phyloP scores from a whole-genome alignment of 1,140 invertebrate species.

The Dermatophagoides farinae region DNA sequence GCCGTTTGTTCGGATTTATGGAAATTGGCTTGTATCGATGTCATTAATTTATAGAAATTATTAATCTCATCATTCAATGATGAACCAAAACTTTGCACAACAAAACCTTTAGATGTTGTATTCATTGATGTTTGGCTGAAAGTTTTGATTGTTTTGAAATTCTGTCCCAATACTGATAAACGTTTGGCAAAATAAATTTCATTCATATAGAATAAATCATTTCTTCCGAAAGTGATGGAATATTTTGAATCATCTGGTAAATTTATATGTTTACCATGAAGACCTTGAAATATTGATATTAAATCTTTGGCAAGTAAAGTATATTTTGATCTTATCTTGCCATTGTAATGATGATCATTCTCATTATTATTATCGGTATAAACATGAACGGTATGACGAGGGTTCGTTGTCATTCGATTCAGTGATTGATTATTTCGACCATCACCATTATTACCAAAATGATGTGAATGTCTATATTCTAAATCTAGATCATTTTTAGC shows the following conservation, averaged over 20 bases:
- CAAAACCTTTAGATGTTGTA: slow-evolving; percentile 38
- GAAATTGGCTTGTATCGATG: slow-evolving; percentile 62
- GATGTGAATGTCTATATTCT: background rate
- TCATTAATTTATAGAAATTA: slow-evolving; percentile 67
- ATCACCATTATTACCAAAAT: background rate
- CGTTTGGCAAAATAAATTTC: slow-evolving; percentile 36
- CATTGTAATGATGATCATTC: too few relatives aligned
- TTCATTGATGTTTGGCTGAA: slow-evolving; percentile 37
- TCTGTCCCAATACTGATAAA: slow-evolving; percentile 61
- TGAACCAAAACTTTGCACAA: slow-evolving; percentile 66
- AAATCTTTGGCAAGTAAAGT: slow-evolving; percentile 38
- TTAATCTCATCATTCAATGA: slow-evolving; percentile 59
- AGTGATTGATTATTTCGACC: too few relatives aligned
- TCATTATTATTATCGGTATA: slow-evolving; percentile 2
- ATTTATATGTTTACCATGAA: slow-evolving; percentile 50
- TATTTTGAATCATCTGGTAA: slow-evolving; percentile 38
- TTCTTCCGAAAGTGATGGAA: background rate
- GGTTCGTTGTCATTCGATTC: background rate
- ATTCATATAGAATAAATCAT: slow-evolving; percentile 8
- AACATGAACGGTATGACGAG: slow-evolving; percentile 9
- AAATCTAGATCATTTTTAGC: background rate
- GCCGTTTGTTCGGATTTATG: slow-evolving; percentile 11
- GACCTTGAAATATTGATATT: slow-evolving; percentile 59
- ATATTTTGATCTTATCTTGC: background rate
- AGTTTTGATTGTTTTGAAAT: slow-evolving; percentile 52